Base-by-base conservation (phyloP, 2,888 invertebrate genomes). In the Liopterus haemorrhoidalis region DNA sequence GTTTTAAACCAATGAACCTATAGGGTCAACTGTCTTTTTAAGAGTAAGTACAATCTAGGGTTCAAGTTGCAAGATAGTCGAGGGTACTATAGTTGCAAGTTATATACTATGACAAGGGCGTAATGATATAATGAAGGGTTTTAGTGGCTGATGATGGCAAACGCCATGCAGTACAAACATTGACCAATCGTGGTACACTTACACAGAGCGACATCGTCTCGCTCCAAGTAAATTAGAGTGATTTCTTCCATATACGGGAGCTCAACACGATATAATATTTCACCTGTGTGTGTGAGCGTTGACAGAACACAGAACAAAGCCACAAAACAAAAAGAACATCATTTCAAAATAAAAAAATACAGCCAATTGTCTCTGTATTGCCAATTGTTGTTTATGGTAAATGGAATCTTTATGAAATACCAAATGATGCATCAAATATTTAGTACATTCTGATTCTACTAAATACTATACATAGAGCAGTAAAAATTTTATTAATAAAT, bases 221-320 rank as follows among this genome's bases (percentile, higher is more conserved):
- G 85, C 82, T 87, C 87, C 84, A 87, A 83, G 85, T 86, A 87
- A 78, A 87, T 86, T 79, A 87, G 83, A 73, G 87, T 87, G 75
- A 87, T 85, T 81, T 87, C 86, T 82, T 87, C 86, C 86, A 86
- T 85, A 82, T 86, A 83, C 74, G 86, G 86, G 78, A 87, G 84
- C 81, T 86, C 85, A 82, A 87, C 86, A 77, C 86, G 85, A 79
- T 85, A 87, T 82, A 87, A 85, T 81, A 87, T 87, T 82, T 87
- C 86, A 76, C 83, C 83, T 78, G 73, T 75, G 72, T n/a, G n/a
- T n/a, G n/a, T n/a, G n/a, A n/a, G n/a, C 71, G 72, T 67, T 66
- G 66, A 66, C 66, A 68, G 66, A n/a, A n/a, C n/a, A 72, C 68
- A 70, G 68, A 70, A 68, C 66, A 63, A 68, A 67, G 67, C 67